A percentile compares a stretch with the other conserved stretches of the same genome.
phyloP scores from a whole-genome alignment of 2,113 vertebrate genomes.

The Poeciliopsis occidentalis region DNA sequence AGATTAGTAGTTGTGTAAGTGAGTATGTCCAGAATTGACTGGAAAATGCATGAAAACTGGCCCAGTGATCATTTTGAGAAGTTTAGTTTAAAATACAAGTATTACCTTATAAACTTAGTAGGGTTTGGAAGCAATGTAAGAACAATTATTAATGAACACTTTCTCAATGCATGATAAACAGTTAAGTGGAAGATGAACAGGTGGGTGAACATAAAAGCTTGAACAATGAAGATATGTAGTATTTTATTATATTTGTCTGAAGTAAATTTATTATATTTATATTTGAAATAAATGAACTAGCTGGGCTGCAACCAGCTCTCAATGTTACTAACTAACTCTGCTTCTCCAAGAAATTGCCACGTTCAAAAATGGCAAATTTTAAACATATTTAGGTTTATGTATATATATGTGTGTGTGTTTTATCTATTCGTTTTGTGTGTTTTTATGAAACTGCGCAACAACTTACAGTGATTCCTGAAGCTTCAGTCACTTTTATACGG shows the following conservation, averaged over 20 bases:
- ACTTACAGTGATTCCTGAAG: background rate
- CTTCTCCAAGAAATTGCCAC: background rate
- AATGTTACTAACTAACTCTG: background rate
- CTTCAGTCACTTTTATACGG: background rate
- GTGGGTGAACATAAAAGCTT: background rate
- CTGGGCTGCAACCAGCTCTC: too few species aligned
- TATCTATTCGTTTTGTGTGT: background rate
- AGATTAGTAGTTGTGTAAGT: background rate
- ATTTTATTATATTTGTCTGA: background rate
- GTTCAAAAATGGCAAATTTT: background rate
- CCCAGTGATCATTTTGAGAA: background rate
- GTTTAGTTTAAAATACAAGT: background rate
- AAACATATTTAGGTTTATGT: background rate
- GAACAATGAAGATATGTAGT: background rate
- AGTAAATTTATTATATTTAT: background rate
- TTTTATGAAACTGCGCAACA: background rate
- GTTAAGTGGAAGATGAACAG: background rate
- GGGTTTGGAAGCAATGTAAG: too few species aligned
- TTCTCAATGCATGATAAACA: background rate
- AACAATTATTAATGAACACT: background rate
- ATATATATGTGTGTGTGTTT: background rate
- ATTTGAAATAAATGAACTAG: background rate
- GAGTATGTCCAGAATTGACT: too few species aligned
- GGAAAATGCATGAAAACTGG: background rate
- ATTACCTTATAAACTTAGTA: background rate